phyloP scores from a whole-genome alignment of 2,113 vertebrate genomes.

The Hassar affinis region DNA sequence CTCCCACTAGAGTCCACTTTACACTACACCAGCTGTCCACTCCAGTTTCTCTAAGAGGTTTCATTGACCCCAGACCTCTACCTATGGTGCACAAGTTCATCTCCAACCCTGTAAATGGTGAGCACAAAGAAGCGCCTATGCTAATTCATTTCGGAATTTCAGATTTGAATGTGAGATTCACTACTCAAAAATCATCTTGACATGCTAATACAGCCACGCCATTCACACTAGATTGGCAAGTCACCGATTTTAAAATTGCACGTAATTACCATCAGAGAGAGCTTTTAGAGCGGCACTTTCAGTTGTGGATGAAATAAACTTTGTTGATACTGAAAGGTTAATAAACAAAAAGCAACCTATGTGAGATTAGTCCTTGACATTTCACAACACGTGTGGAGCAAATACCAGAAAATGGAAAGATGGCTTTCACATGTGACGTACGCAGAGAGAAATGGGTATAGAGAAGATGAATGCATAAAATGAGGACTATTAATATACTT shows the following conservation, averaged over 20 bases:
- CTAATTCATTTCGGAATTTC: conserved; percentile 34
- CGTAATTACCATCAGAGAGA: conserved; percentile 37
- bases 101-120: conserved; percentile 20
- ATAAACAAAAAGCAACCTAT: conserved; percentile 16
- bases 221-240: conserved; percentile 33
- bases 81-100: conserved; percentile 19
- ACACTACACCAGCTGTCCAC: conserved; percentile 44
- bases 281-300: conserved; percentile 14
- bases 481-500: not conserved
- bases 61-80: conserved; percentile 31
- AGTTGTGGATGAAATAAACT: conserved; percentile 21
- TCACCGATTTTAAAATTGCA: conserved; percentile 37
- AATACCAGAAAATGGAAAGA: not conserved
- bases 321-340: conserved; percentile 31
- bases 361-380: not conserved
- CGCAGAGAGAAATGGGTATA: not conserved
- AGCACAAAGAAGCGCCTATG: conserved; percentile 27
- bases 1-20: conserved; percentile 6
- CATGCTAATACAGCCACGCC: conserved; percentile 46
- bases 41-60: conserved; percentile 28
- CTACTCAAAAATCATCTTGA: conserved; percentile 28
- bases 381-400: not conserved
- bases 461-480: not conserved
- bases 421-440: not conserved
- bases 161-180: conserved; percentile 35